Evolutionary conservation across 2,888 invertebrate species (phyloP), one percentile per base, ranked within the genome.

Genomic region (Drosophila multiciliata): DNA sequence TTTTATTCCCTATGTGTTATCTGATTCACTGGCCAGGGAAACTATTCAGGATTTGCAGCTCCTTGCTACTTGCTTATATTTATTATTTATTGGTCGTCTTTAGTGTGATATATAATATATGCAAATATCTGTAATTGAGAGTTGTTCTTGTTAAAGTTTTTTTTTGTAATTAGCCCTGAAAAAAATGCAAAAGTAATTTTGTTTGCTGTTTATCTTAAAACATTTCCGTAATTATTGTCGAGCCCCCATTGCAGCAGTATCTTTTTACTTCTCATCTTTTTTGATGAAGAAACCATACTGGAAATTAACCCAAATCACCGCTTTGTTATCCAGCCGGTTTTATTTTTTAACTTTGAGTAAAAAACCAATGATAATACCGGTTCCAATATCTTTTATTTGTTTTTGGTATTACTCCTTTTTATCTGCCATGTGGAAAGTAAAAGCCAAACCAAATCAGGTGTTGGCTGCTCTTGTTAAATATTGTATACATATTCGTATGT

Each of bases 401-500:
- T 54, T 36, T 35, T 23, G 23, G 17, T 23, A 26, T 23, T 26
- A n/a, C 1, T 23, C 11, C 23, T 23, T 36, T n/a, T 26, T 12
- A 36, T 8, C 3, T 0, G 3, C 23, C 45, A 23, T 45, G 45
- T 8, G 45, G 26, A 26, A 50, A 50, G 29, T n/a, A n/a, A 50
- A 29, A 29, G 26, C 29, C 50, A n/a, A 11, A 3, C 26, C 17
- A 29, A 11, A 7, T 12, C 29, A 12, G 50, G 6, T n/a, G 17
- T 29, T 50, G 50, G 9, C 29, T 50, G n/a, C 29, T 50, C 11
- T 7, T 26, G n/a, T 29, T 50, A 15, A 23, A 8, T 29, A 11
- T 50, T n/a, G 5, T n/a, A 50, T 50, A 50, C 26, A n/a, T 40
- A 9, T 57, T 8, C 20, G 55, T 29, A 40, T 40, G 55, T 57